Percentiles rank a stretch among this genome's conserved stretches.
Conservation (phyloP, 1,140 invertebrate genomes). For the Drosophila micromelanica region DNA sequence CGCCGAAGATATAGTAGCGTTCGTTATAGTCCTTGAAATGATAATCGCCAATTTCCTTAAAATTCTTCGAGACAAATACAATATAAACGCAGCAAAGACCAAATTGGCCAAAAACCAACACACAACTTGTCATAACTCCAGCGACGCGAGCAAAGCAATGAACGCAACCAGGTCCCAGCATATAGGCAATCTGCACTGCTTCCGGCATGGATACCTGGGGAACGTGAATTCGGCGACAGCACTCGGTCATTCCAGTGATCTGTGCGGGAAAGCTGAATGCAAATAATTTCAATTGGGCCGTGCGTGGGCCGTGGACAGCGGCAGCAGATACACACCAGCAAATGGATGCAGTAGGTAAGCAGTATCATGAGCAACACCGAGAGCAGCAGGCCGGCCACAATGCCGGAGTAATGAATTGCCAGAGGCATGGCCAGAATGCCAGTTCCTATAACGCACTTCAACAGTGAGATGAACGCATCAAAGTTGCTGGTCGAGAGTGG, state of each 20-base stretch:
- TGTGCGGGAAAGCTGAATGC: conserved; percentile 16
- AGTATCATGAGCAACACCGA: conserved; percentile 58
- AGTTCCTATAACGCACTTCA: conserved; percentile 68
- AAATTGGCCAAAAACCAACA: conserved; percentile 62
- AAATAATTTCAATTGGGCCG: conserved; percentile 1
- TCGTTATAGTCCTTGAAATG: conserved; percentile 37
- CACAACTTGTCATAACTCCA: conserved; percentile 51
- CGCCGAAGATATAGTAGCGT: conserved; percentile 48
- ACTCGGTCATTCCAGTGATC: conserved; percentile 68
- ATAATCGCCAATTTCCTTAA: conserved; percentile 65
- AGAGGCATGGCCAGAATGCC: conserved; percentile 66
- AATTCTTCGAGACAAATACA: conserved; percentile 68
- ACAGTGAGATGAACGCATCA: conserved; percentile 60
- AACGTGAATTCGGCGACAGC: conserved; percentile 55
- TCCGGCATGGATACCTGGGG: conserved; percentile 69
- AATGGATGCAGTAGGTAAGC: conserved; percentile 69
- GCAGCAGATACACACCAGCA: conserved; percentile 63
- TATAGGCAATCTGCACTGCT: conserved; percentile 59
- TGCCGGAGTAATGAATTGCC: conserved; percentile 55
- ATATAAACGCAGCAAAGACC: conserved; percentile 64
- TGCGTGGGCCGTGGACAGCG: conserved; percentile 24
- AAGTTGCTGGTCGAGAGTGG: conserved; percentile 38
- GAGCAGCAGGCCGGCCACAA: conserved; percentile 38
- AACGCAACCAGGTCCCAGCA: conserved; percentile 50
- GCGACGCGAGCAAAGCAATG: conserved; percentile 43